Conservation (phyloP, 2,113 vertebrate genomes). For the Mixornis gularis region DNA sequence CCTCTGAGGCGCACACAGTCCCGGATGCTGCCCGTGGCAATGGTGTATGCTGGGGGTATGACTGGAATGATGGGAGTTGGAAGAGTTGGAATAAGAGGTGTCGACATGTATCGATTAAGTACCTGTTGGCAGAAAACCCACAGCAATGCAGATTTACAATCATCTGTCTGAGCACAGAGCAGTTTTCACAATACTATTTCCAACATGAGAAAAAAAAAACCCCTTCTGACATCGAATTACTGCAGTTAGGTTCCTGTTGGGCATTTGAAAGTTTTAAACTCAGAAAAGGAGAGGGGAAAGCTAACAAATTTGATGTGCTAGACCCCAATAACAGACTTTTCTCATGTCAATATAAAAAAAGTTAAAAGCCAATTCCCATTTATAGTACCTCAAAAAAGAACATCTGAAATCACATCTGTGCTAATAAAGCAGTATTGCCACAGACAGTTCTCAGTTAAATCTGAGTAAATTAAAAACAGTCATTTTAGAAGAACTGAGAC, state of each 20-base stretch:
- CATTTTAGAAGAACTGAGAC: neutral
- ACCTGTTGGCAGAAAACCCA: slow-evolving; percentile 72
- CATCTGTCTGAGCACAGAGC: neutral
- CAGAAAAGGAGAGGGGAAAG: neutral
- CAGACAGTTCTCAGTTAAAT: neutral
- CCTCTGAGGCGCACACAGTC: slow-evolving; percentile 91
- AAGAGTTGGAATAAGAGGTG: slow-evolving; percentile 87
- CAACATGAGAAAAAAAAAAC: neutral
- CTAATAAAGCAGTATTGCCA: neutral
- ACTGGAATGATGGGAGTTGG: slow-evolving; percentile 83
- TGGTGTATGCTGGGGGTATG: slow-evolving; percentile 80
- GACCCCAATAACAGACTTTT: neutral
- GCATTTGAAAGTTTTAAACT: neutral
- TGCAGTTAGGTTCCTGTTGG: neutral
- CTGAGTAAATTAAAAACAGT: neutral
- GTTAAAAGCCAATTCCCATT: neutral
- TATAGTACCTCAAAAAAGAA: neutral
- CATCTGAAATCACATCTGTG: neutral
- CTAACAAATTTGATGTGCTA: neutral
- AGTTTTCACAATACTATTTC: neutral
- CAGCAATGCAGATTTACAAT: neutral
- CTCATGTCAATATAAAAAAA: neutral
- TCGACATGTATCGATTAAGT: slow-evolving; percentile 91
- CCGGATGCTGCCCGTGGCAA: slow-evolving; percentile 76
- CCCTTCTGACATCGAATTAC: neutral